phyloP scores from a whole-genome alignment of 2,797 vertebrate species.

The Odontamblyopus rebecca region DNA sequence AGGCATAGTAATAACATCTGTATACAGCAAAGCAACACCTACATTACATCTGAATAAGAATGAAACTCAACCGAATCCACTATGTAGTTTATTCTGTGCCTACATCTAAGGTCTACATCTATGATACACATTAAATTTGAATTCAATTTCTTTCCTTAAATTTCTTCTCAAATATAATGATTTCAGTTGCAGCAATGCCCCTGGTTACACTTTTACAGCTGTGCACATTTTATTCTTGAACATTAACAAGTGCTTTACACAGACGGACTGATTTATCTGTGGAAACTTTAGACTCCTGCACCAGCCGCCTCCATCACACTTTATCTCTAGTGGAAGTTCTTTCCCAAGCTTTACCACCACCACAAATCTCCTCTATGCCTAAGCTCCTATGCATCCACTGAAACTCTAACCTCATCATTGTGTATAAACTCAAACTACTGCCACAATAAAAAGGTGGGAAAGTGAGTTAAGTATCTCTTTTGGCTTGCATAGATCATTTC shows the following conservation, averaged over 20 bases:
- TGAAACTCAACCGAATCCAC: no score
- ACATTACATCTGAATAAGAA: no score
- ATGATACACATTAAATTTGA: no score
- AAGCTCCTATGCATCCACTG: constrained; percentile 52
- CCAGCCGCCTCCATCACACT: constrained; percentile 35
- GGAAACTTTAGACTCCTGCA: constrained; percentile 55
- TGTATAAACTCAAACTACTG: background rate
- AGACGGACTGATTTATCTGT: constrained; percentile 49
- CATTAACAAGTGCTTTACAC: constrained; percentile 59
- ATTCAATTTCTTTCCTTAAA: background rate
- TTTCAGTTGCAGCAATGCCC: constrained; percentile 29
- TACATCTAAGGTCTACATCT: no score
- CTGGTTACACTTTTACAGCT: constrained; percentile 50
- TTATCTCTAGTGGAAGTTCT: constrained; percentile 30
- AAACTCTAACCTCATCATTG: constrained; percentile 58
- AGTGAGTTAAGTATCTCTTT: background rate
- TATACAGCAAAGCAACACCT: background rate
- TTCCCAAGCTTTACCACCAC: constrained; percentile 49
- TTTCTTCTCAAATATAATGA: constrained; percentile 5
- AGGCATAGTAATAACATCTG: background rate
- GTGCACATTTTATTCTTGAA: constrained; percentile 49
- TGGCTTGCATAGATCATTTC: background rate
- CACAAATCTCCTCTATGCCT: constrained; percentile 25
- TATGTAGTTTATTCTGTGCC: no score
- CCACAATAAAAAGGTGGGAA: background rate